These are phyloP conservation scores for Hydrotaea diabolus DNA, from an alignment of 2,888 invertebrate species.

Conservation along the genomic window DNA sequence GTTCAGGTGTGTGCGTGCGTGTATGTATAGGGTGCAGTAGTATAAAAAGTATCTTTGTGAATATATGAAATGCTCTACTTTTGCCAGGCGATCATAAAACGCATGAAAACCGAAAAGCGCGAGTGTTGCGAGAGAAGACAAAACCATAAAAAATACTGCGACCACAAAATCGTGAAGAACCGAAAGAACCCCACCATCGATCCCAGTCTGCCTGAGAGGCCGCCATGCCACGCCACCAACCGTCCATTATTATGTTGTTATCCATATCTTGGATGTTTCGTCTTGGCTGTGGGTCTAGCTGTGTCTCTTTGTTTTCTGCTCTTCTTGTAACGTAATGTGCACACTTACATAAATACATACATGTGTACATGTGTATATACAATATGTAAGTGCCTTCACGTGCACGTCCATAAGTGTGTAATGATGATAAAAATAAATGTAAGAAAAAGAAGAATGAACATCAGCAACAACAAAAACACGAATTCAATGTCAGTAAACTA, in stretches of 20 bases:
- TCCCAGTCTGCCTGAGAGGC: no score
- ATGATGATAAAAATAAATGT: neutral
- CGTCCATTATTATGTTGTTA: constrained; percentile 40
- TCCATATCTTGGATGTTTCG: constrained; percentile 27
- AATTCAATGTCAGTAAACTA: no score
- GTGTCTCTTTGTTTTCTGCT: constrained; percentile 46
- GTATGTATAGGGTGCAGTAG: neutral
- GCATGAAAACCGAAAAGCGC: constrained; percentile 1
- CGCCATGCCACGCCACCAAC: neutral
- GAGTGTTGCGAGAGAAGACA: neutral
- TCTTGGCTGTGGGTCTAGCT: constrained; percentile 37
- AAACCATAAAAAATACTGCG: neutral
- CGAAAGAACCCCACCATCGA: neutral
- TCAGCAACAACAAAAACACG: no score
- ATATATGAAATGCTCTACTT: constrained; percentile 81
- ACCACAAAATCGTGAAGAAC: constrained; percentile 11
- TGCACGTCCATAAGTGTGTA: neutral
- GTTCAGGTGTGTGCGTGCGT: neutral
- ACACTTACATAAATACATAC: no score
- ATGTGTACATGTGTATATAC: no score
- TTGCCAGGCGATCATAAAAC: constrained; percentile 79
- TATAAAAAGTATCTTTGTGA: constrained; percentile 69
- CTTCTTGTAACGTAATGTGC: neutral
- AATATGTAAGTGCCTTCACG: neutral
- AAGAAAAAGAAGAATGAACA: no score